Evolutionary conservation across 2,113 vertebrate species (phyloP).

Genomic region (Centrocercus urophasianus): DNA sequence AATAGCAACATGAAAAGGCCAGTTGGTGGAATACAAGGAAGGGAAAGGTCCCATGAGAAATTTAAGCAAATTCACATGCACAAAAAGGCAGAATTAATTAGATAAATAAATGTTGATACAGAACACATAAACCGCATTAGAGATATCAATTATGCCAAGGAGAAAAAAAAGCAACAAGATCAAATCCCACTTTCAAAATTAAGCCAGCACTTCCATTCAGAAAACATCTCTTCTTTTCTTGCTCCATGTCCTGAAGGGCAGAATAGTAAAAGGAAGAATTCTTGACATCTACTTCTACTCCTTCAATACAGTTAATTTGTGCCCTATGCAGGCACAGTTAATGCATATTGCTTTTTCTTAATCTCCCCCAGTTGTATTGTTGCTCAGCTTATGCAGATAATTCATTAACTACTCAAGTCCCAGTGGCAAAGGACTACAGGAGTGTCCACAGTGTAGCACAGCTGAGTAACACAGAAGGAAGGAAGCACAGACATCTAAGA

Average conservation of each 20-base stretch:
- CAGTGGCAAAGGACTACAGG: not conserved
- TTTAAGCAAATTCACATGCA: not conserved
- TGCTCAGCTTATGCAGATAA: not conserved
- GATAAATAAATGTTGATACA: not conserved
- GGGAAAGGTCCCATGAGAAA: conserved; percentile 23
- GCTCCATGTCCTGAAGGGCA: not conserved
- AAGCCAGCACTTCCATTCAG: not conserved
- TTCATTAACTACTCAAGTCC: not conserved
- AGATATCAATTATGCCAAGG: not conserved
- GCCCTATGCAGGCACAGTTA: not conserved
- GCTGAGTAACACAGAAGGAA: not conserved
- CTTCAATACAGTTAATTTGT: not conserved
- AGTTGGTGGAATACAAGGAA: conserved; percentile 12
- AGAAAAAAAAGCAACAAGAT: not conserved
- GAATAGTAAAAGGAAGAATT: not conserved
- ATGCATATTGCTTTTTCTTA: not conserved
- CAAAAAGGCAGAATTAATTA: conserved; percentile 24
- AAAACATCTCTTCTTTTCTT: not conserved
- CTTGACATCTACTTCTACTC: not conserved
- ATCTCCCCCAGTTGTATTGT: not conserved
- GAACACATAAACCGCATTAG: not conserved
- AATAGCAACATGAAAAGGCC: conserved; percentile 44
- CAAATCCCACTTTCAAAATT: conserved; percentile 22
- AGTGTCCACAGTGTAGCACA: not conserved
- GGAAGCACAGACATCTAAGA: not conserved